phyloP scores from a whole-genome alignment of 2,888 invertebrate genomes.

The Hybos culiciformis region DNA sequence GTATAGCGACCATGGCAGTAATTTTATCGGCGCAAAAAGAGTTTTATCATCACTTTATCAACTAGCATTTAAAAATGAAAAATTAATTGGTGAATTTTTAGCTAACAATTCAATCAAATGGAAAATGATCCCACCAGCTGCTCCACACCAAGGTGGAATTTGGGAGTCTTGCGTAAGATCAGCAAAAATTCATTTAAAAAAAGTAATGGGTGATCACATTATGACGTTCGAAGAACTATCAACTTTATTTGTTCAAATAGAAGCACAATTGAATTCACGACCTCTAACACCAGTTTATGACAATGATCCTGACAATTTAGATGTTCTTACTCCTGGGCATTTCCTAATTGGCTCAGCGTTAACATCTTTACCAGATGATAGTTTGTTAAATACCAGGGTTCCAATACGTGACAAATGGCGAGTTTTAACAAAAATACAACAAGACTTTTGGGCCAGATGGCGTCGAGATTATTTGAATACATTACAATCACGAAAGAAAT shows the following conservation, averaged over 20 bases:
- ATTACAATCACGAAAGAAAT: conserved; percentile 18
- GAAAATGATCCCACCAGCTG: conserved; percentile 13
- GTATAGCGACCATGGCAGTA: conserved; percentile 19
- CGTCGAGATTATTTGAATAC: conserved; percentile 15
- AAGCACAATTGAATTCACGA: conserved; percentile 19
- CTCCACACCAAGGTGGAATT: conserved; percentile 21
- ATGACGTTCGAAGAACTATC: conserved; percentile 19
- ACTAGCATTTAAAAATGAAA: not conserved
- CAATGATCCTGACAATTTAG: conserved; percentile 7
- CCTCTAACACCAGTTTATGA: conserved; percentile 13
- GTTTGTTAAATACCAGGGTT: not conserved
- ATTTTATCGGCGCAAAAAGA: conserved; percentile 17
- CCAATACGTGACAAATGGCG: conserved; percentile 16
- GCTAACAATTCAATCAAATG: not conserved
- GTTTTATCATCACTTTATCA: conserved; percentile 9
- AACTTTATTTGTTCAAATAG: conserved; percentile 18
- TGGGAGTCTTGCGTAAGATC: conserved; percentile 22
- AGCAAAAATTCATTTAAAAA: conserved; percentile 18
- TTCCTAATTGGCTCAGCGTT: conserved; percentile 3
- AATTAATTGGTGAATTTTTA: conserved; percentile 19
- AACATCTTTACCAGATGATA: conserved; percentile 7
- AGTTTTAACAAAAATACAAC: conserved; percentile 14
- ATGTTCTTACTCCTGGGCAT: conserved; percentile 7
- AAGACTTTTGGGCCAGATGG: conserved; percentile 18
- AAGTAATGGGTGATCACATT: conserved; percentile 14